These are phyloP conservation scores for Drosophila tristis DNA, from an alignment of 1,140 invertebrate genomes.

Conservation along the genomic window DNA sequence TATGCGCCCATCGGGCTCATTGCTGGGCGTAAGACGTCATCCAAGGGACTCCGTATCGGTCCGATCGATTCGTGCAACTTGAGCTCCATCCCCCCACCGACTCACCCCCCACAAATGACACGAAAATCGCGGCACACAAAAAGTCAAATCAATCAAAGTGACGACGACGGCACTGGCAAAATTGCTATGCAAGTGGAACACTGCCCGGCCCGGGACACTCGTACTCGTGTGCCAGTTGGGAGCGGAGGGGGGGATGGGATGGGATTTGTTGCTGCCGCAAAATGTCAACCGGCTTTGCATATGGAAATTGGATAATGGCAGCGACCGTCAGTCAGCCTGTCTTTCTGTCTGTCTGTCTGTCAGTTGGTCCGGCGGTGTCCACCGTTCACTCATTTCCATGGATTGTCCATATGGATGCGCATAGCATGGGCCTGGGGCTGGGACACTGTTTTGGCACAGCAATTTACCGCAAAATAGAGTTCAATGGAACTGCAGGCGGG, in stretches of 20 bases:
- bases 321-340: constrained; percentile 29
- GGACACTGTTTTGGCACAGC: not conserved
- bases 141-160: constrained; percentile 79
- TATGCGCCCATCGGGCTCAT: no score
- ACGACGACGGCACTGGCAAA: constrained; percentile 65
- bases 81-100: no score
- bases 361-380: constrained; percentile 35
- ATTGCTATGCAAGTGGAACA: constrained; percentile 66
- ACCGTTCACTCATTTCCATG: constrained; percentile 49
- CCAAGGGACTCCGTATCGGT: no score
- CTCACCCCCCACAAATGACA: constrained; percentile 32
- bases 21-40: no score
- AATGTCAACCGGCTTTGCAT: constrained; percentile 79
- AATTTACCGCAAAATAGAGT: constrained; percentile 48
- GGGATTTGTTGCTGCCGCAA: constrained; percentile 62
- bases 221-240: no score
- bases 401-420: constrained; percentile 15
- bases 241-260: not conserved
- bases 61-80: no score
- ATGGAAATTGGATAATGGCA: constrained; percentile 81
- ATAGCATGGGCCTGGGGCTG: not conserved
- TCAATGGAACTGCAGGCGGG: constrained; percentile 18
- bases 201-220: constrained; percentile 1
- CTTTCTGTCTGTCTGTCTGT: constrained; percentile 24
- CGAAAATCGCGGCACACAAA: constrained; percentile 66